Evolutionary conservation across 2,888 invertebrate genomes (phyloP).

Genomic region (Parochlus steinenii): DNA sequence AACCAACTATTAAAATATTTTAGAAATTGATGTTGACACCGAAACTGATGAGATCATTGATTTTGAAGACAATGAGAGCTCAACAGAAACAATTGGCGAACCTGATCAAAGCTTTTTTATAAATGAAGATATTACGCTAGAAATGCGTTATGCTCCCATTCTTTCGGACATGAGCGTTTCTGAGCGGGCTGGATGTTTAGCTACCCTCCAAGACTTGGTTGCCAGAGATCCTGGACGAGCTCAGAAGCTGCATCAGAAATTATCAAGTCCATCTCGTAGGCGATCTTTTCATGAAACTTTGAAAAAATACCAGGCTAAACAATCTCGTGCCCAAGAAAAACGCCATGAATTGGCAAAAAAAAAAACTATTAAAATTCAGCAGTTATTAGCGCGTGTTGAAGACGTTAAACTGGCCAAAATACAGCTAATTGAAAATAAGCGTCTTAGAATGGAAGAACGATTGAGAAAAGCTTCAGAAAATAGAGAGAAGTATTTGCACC

Average conservation of each 20-base stretch:
- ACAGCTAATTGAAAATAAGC: constrained; percentile 69
- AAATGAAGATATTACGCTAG: constrained; percentile 35
- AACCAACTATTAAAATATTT: too few species aligned
- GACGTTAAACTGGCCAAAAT: constrained; percentile 71
- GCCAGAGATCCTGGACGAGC: constrained; percentile 85
- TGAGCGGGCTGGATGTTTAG: constrained; percentile 65
- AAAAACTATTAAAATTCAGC: constrained; percentile 69
- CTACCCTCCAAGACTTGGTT: constrained; percentile 58
- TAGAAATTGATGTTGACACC: too few species aligned
- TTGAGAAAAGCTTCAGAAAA: constrained; percentile 82
- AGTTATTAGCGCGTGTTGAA: constrained; percentile 70
- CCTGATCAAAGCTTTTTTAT: constrained; percentile 17
- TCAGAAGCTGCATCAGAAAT: constrained; percentile 80
- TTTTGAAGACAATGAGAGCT: constrained; percentile 20
- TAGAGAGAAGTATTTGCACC: constrained; percentile 58
- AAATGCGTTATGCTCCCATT: constrained; percentile 51
- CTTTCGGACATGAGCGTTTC: constrained; percentile 67
- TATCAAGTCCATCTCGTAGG: constrained; percentile 79
- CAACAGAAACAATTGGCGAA: constrained; percentile 19
- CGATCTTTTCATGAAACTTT: constrained; percentile 72
- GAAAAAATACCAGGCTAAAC: constrained; percentile 68
- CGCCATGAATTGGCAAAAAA: constrained; percentile 67
- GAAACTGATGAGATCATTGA: constrained; percentile 59
- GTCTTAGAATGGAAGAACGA: constrained; percentile 53
- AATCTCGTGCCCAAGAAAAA: constrained; percentile 78